Evolutionary conservation across 1,140 invertebrate species (phyloP).

Genomic region (Eueides isabella): DNA sequence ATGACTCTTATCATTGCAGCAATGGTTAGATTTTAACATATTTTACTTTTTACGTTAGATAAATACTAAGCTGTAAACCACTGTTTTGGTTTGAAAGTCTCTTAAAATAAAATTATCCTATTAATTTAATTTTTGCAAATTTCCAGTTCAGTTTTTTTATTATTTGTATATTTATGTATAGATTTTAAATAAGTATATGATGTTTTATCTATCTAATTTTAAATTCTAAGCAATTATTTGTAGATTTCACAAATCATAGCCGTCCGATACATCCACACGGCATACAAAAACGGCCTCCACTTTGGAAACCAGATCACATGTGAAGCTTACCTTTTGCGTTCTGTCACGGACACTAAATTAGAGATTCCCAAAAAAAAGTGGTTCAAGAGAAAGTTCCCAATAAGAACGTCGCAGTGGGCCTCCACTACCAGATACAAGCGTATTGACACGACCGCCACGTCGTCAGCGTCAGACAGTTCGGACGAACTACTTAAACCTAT

Average conservation of each 20-base stretch:
- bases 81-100: too few relatives aligned
- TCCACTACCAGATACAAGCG: constrained; percentile 50
- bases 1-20: constrained; percentile 69
- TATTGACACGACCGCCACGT: constrained; percentile 43
- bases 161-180: too few relatives aligned
- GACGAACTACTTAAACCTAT: constrained; percentile 71
- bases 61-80: too few relatives aligned
- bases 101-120: too few relatives aligned
- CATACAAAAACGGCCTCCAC: constrained; percentile 67
- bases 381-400: constrained; percentile 53
- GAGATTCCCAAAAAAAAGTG: constrained; percentile 47
- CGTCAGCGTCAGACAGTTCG: constrained; percentile 63
- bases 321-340: constrained; percentile 66
- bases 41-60: background rate
- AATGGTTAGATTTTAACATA: constrained; percentile 50
- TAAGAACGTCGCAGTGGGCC: constrained; percentile 67
- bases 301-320: constrained; percentile 62
- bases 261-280: constrained; percentile 69
- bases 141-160: too few relatives aligned
- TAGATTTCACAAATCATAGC: constrained; percentile 69
- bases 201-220: too few relatives aligned
- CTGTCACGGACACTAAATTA: constrained; percentile 51
- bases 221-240: background rate
- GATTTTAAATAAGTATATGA: too few relatives aligned
- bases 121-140: too few relatives aligned